A percentile compares a stretch with the other conserved stretches of the same genome.
Conservation (phyloP, 1,140 invertebrate genomes). For the Arion vulgaris region DNA sequence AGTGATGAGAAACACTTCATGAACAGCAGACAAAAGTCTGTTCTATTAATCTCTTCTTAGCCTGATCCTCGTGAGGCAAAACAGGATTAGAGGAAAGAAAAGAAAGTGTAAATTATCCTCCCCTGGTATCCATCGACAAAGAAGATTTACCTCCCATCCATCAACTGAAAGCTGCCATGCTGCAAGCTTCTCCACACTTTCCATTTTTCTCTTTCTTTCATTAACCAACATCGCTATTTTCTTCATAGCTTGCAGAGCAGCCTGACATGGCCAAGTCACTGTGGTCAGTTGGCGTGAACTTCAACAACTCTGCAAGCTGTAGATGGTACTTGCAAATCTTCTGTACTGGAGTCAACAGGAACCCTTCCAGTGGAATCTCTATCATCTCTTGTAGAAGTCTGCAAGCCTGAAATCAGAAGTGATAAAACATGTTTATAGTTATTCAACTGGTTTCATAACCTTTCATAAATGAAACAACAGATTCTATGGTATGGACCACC, state of each 20-base stretch:
- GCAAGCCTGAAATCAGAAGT: constrained; percentile 77
- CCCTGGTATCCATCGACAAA: too few relatives aligned
- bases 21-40: too few relatives aligned
- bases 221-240: constrained; percentile 85
- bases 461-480: too few relatives aligned
- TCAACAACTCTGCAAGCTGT: constrained; percentile 84
- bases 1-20: too few relatives aligned
- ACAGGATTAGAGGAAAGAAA: too few relatives aligned
- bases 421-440: too few relatives aligned
- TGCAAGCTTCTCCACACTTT: constrained; percentile 86
- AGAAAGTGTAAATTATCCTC: too few relatives aligned
- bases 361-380: constrained; percentile 89
- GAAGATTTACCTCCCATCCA: constrained; percentile 80
- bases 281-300: constrained; percentile 77
- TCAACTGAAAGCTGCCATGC: constrained; percentile 85
- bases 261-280: constrained; percentile 80
- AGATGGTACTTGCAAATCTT: constrained; percentile 94
- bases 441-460: too few relatives aligned
- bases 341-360: constrained; percentile 90
- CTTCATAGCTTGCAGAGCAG: constrained; percentile 85
- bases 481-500: too few relatives aligned
- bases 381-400: constrained; percentile 85
- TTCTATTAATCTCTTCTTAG: too few relatives aligned
- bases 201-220: constrained; percentile 85
- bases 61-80: too few relatives aligned